A percentile compares a stretch with the other conserved stretches of the same genome.
Conservation (phyloP, 1,140 invertebrate species). For the Periplaneta americana region DNA sequence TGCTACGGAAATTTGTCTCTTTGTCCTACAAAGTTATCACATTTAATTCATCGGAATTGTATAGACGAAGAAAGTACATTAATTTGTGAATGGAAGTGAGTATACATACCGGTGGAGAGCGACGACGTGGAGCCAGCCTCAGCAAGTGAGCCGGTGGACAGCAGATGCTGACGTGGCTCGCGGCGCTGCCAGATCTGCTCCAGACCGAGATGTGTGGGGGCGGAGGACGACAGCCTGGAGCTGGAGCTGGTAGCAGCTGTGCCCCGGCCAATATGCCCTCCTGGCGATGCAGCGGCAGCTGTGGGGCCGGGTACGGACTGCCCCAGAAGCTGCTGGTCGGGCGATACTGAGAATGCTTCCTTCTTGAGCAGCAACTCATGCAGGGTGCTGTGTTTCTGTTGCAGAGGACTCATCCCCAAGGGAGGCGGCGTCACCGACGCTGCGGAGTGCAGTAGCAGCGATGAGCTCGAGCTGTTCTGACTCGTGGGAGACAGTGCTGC, state of each 20-base stretch:
- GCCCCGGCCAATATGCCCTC: constrained; percentile 27
- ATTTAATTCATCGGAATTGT: too few relatives aligned
- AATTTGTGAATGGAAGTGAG: too few relatives aligned
- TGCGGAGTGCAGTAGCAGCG: constrained; percentile 32
- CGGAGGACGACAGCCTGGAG: constrained; percentile 72
- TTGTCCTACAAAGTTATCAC: too few relatives aligned
- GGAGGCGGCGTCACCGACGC: constrained; percentile 39
- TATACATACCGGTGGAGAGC: constrained; percentile 57
- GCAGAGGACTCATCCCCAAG: constrained; percentile 8
- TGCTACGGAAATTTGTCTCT: too few relatives aligned
- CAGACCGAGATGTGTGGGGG: constrained; percentile 72
- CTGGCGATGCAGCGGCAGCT: neutral
- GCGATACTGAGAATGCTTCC: constrained; percentile 40
- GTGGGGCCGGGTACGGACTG: constrained; percentile 48
- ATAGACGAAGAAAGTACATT: neutral
- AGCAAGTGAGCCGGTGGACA: constrained; percentile 80
- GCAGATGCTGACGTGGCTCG: constrained; percentile 76
- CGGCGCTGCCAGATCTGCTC: constrained; percentile 78
- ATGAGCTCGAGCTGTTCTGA: constrained; percentile 48
- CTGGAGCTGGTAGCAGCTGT: constrained; percentile 39
- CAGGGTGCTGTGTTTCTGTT: constrained; percentile 42
- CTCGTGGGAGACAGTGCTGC: constrained; percentile 49
- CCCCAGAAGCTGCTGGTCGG: constrained; percentile 49
- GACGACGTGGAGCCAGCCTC: constrained; percentile 86
- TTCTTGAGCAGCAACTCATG: constrained; percentile 63